These are phyloP conservation scores for Archaeoteleia sp. DNA, from an alignment of 2,888 invertebrate species.

Conservation along the genomic window DNA sequence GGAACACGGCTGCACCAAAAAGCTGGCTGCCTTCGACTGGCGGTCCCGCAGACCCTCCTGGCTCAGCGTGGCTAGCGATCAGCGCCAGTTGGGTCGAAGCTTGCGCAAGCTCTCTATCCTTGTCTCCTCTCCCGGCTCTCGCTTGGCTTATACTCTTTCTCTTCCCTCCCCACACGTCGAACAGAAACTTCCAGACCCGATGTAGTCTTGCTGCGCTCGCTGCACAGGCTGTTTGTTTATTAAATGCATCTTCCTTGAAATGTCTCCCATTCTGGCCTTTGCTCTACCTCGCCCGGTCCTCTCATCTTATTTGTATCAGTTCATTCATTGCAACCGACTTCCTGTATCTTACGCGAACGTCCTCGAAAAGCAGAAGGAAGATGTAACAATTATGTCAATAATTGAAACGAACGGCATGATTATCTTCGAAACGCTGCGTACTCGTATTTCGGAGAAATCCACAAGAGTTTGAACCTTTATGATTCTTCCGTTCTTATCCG, in stretches of 20 bases:
- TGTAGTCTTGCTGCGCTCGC: slow-evolving; percentile 14
- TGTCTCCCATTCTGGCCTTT: slow-evolving; percentile 28
- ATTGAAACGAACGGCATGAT: too few relatives aligned
- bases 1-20: slow-evolving; percentile 33
- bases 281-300: slow-evolving; percentile 7
- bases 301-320: slow-evolving; percentile 11
- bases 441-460: too few relatives aligned
- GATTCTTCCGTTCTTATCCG: too few relatives aligned
- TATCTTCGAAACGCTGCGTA: too few relatives aligned
- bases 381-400: too few relatives aligned
- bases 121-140: slow-evolving; percentile 41
- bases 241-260: slow-evolving; percentile 44
- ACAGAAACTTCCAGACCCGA: slow-evolving; percentile 31
- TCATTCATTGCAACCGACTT: slow-evolving; percentile 3
- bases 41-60: slow-evolving; percentile 54
- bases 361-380: too few relatives aligned
- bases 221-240: slow-evolving; percentile 53
- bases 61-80: slow-evolving; percentile 63
- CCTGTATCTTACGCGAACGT: too few relatives aligned
- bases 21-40: slow-evolving; percentile 57
- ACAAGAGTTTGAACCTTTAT: too few relatives aligned
- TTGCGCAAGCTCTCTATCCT: slow-evolving; percentile 69
- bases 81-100: slow-evolving; percentile 67
- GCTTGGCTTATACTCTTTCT: slow-evolving; percentile 54
- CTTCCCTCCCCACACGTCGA: slow-evolving; percentile 30